phyloP scores from a whole-genome alignment of 2,888 invertebrate genomes.

The Nomada flava region DNA sequence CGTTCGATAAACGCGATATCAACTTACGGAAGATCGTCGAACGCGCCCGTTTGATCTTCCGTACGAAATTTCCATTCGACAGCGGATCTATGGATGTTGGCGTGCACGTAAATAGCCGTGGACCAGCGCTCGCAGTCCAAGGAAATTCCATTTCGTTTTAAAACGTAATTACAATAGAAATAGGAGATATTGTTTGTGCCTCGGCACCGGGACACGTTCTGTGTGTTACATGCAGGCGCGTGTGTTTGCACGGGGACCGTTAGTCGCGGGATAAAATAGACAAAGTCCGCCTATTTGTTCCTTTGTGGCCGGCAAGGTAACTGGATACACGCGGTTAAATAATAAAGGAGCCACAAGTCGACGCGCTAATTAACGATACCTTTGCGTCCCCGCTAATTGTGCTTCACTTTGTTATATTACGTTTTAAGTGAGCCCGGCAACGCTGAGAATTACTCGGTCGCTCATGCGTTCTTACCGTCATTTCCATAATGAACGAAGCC shows the following conservation, averaged over 20 bases:
- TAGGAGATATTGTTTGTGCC: constrained; percentile 52
- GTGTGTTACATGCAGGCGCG: not conserved
- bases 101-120: constrained; percentile 23
- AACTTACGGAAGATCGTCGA: constrained; percentile 33
- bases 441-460: constrained; percentile 75
- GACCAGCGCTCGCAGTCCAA: constrained; percentile 11
- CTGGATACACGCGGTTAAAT: constrained; percentile 72
- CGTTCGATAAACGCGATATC: constrained; percentile 46
- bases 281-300: constrained; percentile 68
- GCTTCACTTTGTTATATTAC: constrained; percentile 76
- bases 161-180: constrained; percentile 59
- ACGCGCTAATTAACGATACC: constrained; percentile 74
- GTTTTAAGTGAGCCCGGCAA: constrained; percentile 67
- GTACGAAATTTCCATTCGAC: constrained; percentile 39
- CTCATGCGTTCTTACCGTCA: constrained; percentile 78
- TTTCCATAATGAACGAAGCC: constrained; percentile 82
- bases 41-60: constrained; percentile 46
- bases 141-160: constrained; percentile 47
- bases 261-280: constrained; percentile 63
- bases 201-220: constrained; percentile 18
- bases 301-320: constrained; percentile 68
- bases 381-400: constrained; percentile 74
- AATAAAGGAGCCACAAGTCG: constrained; percentile 72
- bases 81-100: constrained; percentile 1
- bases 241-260: constrained; percentile 20